Evolutionary conservation across 2,797 vertebrate species (phyloP), one percentile per base, ranked within the genome.

Genomic region (Microctenopoma stevenorrisi): DNA sequence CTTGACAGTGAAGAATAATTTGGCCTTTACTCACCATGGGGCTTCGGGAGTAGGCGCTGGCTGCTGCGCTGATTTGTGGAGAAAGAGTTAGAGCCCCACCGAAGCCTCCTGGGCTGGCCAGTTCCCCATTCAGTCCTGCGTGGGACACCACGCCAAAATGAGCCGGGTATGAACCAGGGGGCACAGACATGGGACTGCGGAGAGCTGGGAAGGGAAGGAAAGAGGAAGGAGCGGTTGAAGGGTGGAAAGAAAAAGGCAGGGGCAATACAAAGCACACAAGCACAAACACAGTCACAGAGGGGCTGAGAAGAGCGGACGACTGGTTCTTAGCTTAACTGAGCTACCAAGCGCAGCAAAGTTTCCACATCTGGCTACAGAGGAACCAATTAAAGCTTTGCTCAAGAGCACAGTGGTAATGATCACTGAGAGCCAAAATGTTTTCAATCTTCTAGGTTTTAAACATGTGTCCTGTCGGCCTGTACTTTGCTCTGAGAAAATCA

Each of bases 101-200:
- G 0, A 96, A 98, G n/a, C 95, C 90, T 63, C 95, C 84, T 0
- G 96, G 94, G 80, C 94, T 90, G 0, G 95, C 88, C 50, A 96
- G 93, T 82, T 98, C 96, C 43, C 95, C 94, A 0, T 94, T 95
- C 81, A 98, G 93, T 44, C 94, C 76, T 15, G 94, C 74, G n/a
- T 96, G 96, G 79, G 96, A 94, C 86, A 96, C 91, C 85, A 96
- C 86, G 52, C 94, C 95, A 49, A 97, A 95, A 75, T 96, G 95
- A 43, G 96, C 85, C 0, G 93, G 81, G 87, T 94, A 97, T 55
- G 96, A 94, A 86, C 94, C 89, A n/a, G 94, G 86, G 69, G 94
- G 91, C 86, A 96, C 79, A 72, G 94, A 94, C 87, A 96, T 91
- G 22, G 96, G 94, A 81, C 95, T 97, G 89, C 94, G 91, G 84